These are phyloP conservation scores for Myotis myotis DNA, from an alignment of 2,797 vertebrate species.

Conservation along the genomic window DNA sequence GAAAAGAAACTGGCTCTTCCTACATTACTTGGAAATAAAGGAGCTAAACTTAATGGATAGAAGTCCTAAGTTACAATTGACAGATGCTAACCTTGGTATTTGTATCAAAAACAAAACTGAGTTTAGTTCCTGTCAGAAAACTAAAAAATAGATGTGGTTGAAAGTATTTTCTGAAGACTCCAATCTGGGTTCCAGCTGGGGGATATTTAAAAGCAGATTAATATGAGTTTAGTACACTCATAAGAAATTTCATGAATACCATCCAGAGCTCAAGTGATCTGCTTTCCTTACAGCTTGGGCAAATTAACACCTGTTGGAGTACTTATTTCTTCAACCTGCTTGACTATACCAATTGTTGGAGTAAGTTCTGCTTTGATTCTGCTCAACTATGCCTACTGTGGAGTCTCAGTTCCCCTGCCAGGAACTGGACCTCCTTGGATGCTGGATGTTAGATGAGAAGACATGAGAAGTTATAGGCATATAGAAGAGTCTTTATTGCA, in stretches of 20 bases:
- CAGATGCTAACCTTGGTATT: background rate
- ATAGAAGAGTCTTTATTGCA: too few relatives aligned
- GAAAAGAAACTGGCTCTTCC: background rate
- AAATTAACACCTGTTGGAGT: background rate
- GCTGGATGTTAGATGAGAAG: too few relatives aligned
- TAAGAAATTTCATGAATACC: background rate
- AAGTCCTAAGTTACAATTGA: background rate
- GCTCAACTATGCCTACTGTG: too few relatives aligned
- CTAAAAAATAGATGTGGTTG: background rate
- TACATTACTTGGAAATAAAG: slow-evolving; percentile 11
- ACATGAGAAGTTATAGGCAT: too few relatives aligned
- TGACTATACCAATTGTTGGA: too few relatives aligned
- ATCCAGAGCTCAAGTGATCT: background rate
- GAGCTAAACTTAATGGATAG: background rate
- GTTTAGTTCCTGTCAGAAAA: background rate
- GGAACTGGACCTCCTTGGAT: too few relatives aligned
- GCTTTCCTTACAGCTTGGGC: background rate
- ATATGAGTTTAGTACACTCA: background rate
- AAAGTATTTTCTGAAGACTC: background rate
- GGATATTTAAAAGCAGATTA: slow-evolving; percentile 14
- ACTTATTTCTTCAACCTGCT: too few relatives aligned
- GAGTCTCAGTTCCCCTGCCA: too few relatives aligned
- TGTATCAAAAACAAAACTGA: slow-evolving; percentile 6
- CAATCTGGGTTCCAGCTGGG: background rate
- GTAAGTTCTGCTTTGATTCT: too few relatives aligned